A percentile compares a stretch with the other conserved stretches of the same genome.
Evolutionary conservation across 2,113 vertebrate genomes (phyloP).

Genomic region (Capreolus pygargus): DNA sequence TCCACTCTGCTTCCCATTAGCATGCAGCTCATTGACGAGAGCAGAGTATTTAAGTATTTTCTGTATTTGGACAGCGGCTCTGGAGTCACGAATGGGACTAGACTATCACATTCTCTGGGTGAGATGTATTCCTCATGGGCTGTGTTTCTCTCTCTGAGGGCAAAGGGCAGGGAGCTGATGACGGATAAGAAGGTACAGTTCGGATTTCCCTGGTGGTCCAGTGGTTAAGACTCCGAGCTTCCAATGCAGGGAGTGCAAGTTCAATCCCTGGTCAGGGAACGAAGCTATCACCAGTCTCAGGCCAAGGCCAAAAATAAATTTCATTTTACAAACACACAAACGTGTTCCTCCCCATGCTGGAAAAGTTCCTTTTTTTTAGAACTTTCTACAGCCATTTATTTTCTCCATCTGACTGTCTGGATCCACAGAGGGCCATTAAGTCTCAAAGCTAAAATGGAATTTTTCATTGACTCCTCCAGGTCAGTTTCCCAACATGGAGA

Average conservation of each 20-base stretch:
- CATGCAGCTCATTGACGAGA: fast-evolving
- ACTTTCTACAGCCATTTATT: neutral
- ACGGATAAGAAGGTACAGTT: too few species aligned
- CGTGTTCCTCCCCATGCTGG: neutral
- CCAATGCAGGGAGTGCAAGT: neutral
- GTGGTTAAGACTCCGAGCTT: neutral
- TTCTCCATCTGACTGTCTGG: neutral
- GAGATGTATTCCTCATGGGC: fast-evolving
- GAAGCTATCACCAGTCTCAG: neutral
- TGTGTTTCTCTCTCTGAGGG: neutral
- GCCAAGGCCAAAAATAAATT: neutral
- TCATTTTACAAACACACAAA: neutral
- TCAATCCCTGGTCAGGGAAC: neutral
- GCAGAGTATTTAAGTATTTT: neutral
- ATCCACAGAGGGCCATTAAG: neutral
- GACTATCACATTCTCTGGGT: neutral
- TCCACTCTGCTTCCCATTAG: neutral
- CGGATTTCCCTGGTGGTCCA: neutral
- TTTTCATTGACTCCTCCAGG: neutral
- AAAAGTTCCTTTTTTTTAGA: neutral
- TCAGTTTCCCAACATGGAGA: neutral
- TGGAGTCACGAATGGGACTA: neutral
- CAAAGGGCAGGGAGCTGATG: neutral
- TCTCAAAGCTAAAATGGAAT: neutral
- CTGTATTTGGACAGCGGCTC: neutral